Evolutionary conservation across 1,140 invertebrate species (phyloP).

Genomic region (Calycopis cecrops): DNA sequence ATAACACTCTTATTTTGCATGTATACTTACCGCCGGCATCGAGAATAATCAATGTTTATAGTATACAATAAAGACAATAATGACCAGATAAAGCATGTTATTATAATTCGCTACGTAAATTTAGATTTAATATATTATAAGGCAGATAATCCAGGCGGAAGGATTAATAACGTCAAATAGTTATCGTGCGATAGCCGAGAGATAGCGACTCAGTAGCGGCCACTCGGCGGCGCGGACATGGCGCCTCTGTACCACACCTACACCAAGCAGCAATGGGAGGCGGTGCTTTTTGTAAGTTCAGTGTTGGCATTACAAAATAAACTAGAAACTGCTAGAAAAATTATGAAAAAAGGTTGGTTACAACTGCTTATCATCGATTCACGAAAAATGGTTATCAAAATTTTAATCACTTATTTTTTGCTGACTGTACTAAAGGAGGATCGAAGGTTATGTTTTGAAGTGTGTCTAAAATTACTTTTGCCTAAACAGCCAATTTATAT

Average conservation of each 20-base stretch:
- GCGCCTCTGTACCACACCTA: conserved; percentile 42
- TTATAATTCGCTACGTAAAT: not conserved
- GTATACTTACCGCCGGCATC: too few relatives aligned
- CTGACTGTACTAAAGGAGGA: too few relatives aligned
- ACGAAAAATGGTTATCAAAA: too few relatives aligned
- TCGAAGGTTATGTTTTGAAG: too few relatives aligned
- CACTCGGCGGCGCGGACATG: conserved; percentile 26
- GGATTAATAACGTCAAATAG: conserved; percentile 8
- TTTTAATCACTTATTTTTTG: too few relatives aligned
- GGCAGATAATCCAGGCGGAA: conserved; percentile 7
- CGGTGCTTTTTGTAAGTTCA: conserved; percentile 44
- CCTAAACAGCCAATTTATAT: too few relatives aligned
- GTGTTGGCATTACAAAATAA: not conserved
- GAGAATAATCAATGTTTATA: too few relatives aligned
- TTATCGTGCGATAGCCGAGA: not conserved
- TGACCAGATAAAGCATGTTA: not conserved
- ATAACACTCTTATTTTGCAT: too few relatives aligned
- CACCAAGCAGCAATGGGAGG: conserved; percentile 54
- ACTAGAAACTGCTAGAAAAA: too few relatives aligned
- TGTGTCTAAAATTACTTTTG: too few relatives aligned
- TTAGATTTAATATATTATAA: conserved; percentile 7
- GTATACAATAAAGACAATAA: not conserved
- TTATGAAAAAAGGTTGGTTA: too few relatives aligned
- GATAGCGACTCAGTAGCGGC: conserved; percentile 14
- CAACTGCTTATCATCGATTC: too few relatives aligned